Percentiles rank a stretch among this genome's conserved stretches.
phyloP scores from a whole-genome alignment of 2,888 invertebrate species.

The Stictocephala bisonia region DNA sequence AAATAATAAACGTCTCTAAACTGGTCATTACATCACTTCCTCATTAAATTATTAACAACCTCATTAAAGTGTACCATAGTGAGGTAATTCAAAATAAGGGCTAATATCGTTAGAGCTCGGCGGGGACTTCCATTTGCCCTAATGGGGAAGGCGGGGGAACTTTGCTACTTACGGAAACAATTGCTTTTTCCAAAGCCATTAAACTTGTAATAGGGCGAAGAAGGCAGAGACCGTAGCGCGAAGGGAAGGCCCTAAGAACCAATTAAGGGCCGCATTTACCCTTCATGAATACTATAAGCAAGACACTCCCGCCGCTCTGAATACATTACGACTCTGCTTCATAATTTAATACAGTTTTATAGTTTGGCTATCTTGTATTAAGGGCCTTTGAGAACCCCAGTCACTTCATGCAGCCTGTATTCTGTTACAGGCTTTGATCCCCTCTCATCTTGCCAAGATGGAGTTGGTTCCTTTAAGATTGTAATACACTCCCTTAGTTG shows the following conservation, averaged over 20 bases:
- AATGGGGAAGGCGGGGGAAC: conserved; percentile 28
- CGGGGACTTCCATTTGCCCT: conserved; percentile 17
- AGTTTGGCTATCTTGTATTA: no score
- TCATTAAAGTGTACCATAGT: no score
- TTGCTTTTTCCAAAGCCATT: conserved; percentile 42
- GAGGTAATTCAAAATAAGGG: neutral
- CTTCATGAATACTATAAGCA: conserved; percentile 43
- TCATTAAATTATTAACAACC: no score
- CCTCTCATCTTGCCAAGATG: no score
- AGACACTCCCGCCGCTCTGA: conserved; percentile 28
- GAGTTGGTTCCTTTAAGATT: no score
- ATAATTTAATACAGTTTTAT: conserved; percentile 36
- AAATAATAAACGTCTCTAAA: no score
- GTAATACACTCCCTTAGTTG: no score
- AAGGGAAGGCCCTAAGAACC: conserved; percentile 36
- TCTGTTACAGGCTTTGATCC: no score
- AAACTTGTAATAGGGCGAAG: conserved; percentile 42
- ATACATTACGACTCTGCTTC: conserved; percentile 30
- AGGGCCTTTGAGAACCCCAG: no score
- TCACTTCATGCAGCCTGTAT: no score
- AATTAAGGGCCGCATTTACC: conserved; percentile 40
- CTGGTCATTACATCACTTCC: no score
- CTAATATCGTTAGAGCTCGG: neutral
- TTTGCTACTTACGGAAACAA: conserved; percentile 40
- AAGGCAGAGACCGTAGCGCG: conserved; percentile 37